Evolutionary conservation across 2,888 invertebrate species (phyloP), one percentile per base, ranked within the genome.

Genomic region (Galerucella pusilla): DNA sequence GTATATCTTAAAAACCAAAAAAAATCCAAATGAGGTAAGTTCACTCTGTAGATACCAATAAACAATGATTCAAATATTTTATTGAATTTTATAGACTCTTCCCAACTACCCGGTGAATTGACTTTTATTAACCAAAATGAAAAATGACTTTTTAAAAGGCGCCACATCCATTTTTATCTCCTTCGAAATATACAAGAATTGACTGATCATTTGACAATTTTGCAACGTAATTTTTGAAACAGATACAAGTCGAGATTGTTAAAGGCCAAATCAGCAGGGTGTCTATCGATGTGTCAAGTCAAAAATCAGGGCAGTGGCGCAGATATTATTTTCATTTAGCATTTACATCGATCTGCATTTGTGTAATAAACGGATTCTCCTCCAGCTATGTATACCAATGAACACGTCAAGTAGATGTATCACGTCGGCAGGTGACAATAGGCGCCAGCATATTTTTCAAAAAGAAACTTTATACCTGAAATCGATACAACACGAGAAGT

Each of bases 401-500:
- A 69, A 74, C 72, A 74, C 75, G 77, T 75, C 76, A 76, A 75
- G 75, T 76, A 65, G 75, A 76, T 72, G 35, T 65, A 72, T 75
- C 73, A 67, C 52, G 63, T 28, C 60, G 59, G 35, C 78, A 79
- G 76, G 77, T 79, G 78, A 77, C 73, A 79, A 79, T 75, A 76
- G 78, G 78, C 78, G 78, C 78, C 78, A 79, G 67, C 71, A 73
- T 75, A 75, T 77, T 79, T 79, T 79, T 79, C 75, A 79, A 75
- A 73, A 60, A 4, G 74, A 67, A 69, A 73, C 54, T 69, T 49
- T 73, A 73, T 75, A 75, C 75, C 75, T 71, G 75, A 66, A 75
- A 66, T 54, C 75, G 66, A 75, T 73, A 73, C 75, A 11, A 61
- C 59, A 52, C 68, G 20, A 20, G 20, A 45, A 64, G 66, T 68